These are phyloP conservation scores for Thalassophryne amazonica DNA, from an alignment of 2,797 vertebrate genomes.

Conservation along the genomic window DNA sequence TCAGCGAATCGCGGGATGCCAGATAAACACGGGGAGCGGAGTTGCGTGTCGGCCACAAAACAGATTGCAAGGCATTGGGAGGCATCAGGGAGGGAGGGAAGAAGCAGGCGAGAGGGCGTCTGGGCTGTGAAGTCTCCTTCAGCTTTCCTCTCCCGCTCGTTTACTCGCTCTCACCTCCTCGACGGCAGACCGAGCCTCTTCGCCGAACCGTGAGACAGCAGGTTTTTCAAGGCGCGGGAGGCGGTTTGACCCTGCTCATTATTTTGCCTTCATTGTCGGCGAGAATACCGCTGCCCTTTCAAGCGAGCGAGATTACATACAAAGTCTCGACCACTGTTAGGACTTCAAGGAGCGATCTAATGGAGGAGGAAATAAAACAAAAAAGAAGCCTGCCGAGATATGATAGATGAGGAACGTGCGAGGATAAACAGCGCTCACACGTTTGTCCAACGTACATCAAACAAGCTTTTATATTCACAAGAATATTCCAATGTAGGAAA, in stretches of 20 bases:
- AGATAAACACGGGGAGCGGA: constrained; percentile 57
- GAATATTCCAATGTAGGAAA: no score
- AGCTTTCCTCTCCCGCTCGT: constrained; percentile 26
- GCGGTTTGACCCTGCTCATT: constrained; percentile 45
- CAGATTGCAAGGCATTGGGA: constrained; percentile 67
- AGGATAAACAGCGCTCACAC: background rate
- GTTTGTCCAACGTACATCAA: no score
- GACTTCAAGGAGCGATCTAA: constrained; percentile 35
- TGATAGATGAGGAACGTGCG: constrained; percentile 5
- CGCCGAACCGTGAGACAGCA: constrained; percentile 48
- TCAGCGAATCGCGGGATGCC: constrained; percentile 45
- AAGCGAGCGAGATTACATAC: constrained; percentile 48
- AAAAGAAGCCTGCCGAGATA: constrained; percentile 18
- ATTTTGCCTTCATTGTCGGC: constrained; percentile 57
- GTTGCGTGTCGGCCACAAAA: constrained; percentile 37
- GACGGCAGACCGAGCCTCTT: constrained; percentile 26
- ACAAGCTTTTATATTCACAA: no score
- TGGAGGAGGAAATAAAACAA: constrained; percentile 23
- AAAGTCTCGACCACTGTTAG: constrained; percentile 37
- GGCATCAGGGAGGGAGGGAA: constrained; percentile 21
- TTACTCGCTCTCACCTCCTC: constrained; percentile 21
- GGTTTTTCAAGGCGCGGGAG: constrained; percentile 57
- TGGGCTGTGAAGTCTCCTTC: constrained; percentile 49
- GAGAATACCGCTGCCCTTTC: constrained; percentile 50
- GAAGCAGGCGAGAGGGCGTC: constrained; percentile 28